Conservation (phyloP, 2,888 invertebrate species). For the Agriopis aurantiaria region DNA sequence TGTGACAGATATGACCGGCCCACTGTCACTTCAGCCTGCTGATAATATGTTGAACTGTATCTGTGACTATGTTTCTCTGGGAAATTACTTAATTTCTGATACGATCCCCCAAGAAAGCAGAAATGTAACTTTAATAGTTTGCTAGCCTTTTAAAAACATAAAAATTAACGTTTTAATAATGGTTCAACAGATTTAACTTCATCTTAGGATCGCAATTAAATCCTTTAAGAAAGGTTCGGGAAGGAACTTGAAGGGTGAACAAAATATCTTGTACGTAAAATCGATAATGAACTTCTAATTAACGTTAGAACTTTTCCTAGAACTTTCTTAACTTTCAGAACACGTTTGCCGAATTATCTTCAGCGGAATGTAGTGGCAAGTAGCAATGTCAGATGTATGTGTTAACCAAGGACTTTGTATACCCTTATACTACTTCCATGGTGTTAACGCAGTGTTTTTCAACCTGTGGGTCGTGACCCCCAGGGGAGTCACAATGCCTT, state of each 20-base stretch:
- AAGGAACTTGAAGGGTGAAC: neutral
- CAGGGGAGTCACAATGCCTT: too few relatives aligned
- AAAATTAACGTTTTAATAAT: neutral
- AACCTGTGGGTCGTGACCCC: too few relatives aligned
- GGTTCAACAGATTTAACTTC: neutral
- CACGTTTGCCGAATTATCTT: conserved; percentile 13
- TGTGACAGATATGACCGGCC: too few relatives aligned
- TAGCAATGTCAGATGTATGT: too few relatives aligned
- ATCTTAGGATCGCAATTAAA: neutral
- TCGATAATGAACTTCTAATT: conserved; percentile 22
- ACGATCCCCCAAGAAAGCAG: neutral
- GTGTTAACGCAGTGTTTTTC: too few relatives aligned
- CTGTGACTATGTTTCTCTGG: too few relatives aligned
- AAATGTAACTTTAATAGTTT: too few relatives aligned
- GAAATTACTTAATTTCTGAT: too few relatives aligned
- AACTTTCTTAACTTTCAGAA: conserved; percentile 14
- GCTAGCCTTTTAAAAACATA: neutral
- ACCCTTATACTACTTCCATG: too few relatives aligned
- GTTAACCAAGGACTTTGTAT: too few relatives aligned
- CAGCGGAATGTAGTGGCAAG: neutral
- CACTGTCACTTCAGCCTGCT: too few relatives aligned
- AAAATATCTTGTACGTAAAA: conserved; percentile 18
- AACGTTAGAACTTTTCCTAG: conserved; percentile 20
- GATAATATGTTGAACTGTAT: too few relatives aligned
- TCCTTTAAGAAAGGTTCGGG: neutral